Conservation (phyloP, 2,797 vertebrate species). For the Silurus aristotelis region DNA sequence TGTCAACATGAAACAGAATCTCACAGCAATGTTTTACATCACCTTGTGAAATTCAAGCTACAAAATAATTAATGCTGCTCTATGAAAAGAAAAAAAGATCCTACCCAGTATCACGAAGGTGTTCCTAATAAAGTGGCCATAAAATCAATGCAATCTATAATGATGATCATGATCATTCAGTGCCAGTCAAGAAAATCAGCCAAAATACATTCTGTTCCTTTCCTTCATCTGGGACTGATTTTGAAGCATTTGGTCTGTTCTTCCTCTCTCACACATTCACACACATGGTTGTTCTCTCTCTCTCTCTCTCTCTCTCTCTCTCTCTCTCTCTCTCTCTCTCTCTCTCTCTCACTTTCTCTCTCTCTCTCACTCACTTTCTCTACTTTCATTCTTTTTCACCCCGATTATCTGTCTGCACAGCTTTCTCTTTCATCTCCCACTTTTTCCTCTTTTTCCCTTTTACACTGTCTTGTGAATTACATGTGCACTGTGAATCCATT, state of each 20-base stretch:
- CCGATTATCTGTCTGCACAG: neutral
- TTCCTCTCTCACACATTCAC: neutral
- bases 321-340: constrained; percentile 11
- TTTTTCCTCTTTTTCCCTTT: neutral
- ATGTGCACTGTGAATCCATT: constrained; percentile 25
- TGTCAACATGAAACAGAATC: neutral
- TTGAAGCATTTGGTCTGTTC: constrained; percentile 16
- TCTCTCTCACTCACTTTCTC: neutral
- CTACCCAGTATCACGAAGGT: neutral
- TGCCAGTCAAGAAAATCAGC: neutral
- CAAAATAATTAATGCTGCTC: neutral
- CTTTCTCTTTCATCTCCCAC: constrained; percentile 12
- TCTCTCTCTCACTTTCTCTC: neutral
- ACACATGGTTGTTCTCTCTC: neutral
- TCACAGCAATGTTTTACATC: neutral
- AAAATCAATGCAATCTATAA: neutral
- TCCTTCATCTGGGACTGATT: constrained; percentile 10
- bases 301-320: neutral
- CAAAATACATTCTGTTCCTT: constrained; percentile 11
- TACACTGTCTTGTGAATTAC: constrained; percentile 38
- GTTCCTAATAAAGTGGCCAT: neutral
- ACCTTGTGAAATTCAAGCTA: neutral
- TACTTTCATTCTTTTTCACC: neutral
- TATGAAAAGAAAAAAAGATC: neutral
- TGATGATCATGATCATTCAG: neutral